A percentile compares a stretch with the other conserved stretches of the same genome.
Conservation (phyloP, 1,140 invertebrate genomes). For the Hormaphis cornu region DNA sequence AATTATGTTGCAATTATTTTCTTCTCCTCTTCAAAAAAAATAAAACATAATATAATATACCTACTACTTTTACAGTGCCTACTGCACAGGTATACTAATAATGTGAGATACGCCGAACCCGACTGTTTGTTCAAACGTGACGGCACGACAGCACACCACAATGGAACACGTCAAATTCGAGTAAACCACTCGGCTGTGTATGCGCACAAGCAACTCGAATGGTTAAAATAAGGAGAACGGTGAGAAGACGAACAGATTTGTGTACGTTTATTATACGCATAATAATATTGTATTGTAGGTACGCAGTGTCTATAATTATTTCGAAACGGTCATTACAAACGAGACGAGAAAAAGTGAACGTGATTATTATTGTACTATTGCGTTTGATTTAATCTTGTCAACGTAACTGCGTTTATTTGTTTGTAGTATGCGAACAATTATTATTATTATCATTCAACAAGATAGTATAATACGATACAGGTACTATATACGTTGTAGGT, state of each 20-base stretch:
- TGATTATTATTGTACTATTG: slow-evolving; percentile 1
- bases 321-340: slow-evolving; percentile 19
- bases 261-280: neutral
- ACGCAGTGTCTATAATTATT: neutral
- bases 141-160: slow-evolving; percentile 18
- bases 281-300: neutral
- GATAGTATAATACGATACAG: no score
- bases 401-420: no score
- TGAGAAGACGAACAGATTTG: neutral
- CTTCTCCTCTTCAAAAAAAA: no score
- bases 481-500: no score
- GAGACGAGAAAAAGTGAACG: slow-evolving; percentile 18
- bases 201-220: neutral
- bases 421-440: no score
- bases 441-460: no score
- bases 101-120: neutral
- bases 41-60: no score
- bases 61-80: no score
- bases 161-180: slow-evolving; percentile 21
- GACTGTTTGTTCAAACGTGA: slow-evolving; percentile 12
- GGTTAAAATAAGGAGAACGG: neutral
- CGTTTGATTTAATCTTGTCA: slow-evolving; percentile 15
- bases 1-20: no score
- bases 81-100: no score
- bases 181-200: neutral